Percentiles rank a stretch among this genome's conserved stretches.
Conservation (phyloP, 2,888 invertebrate genomes). For the Platynereis dumerilii region DNA sequence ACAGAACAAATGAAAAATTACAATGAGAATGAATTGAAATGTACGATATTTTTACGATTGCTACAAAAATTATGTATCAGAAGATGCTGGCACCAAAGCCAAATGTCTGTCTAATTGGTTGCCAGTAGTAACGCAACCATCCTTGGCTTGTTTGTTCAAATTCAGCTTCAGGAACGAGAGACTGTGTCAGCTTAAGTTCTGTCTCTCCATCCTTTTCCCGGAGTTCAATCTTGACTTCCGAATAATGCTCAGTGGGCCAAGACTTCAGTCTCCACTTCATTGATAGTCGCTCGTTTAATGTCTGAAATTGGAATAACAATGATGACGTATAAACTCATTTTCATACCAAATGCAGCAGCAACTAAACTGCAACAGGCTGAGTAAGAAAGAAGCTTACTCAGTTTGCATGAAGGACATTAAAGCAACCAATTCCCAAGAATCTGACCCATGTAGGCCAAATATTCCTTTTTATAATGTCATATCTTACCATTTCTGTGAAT, state of each 20-base stretch:
- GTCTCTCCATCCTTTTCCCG: conserved; percentile 90
- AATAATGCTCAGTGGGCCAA: conserved; percentile 92
- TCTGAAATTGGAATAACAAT: conserved; percentile 51
- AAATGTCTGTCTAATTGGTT: conserved; percentile 89
- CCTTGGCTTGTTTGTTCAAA: conserved; percentile 79
- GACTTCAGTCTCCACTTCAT: conserved; percentile 93
- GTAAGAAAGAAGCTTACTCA: too few species aligned
- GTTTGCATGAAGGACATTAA: too few species aligned
- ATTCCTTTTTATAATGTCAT: too few species aligned
- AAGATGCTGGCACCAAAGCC: conserved; percentile 75
- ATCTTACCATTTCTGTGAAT: conserved; percentile 80
- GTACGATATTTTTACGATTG: neutral
- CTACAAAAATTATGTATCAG: conserved; percentile 24
- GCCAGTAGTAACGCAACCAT: conserved; percentile 91
- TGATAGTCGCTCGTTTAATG: conserved; percentile 81
- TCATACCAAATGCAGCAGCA: neutral
- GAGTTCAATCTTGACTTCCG: conserved; percentile 83
- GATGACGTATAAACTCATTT: too few species aligned
- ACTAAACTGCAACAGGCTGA: too few species aligned
- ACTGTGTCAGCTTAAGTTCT: conserved; percentile 80
- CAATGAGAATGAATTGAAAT: conserved; percentile 1
- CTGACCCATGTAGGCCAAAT: too few species aligned
- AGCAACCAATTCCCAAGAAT: too few species aligned
- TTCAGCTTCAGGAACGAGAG: conserved; percentile 81
- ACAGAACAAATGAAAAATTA: too few species aligned